Evolutionary conservation across 2,888 invertebrate genomes (phyloP).

Genomic region (Xylocampa areola): DNA sequence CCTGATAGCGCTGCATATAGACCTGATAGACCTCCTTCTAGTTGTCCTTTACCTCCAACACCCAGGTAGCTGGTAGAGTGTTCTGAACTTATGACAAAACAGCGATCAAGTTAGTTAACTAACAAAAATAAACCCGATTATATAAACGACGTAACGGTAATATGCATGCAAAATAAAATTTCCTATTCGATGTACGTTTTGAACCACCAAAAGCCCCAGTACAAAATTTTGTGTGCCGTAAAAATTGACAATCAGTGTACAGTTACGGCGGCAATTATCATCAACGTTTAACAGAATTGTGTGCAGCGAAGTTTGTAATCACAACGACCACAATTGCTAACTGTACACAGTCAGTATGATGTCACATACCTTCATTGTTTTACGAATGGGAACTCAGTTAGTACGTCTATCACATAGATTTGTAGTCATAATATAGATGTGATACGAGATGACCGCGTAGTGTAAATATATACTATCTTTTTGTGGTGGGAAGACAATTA

Average conservation of each 20-base stretch:
- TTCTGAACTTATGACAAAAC: no score
- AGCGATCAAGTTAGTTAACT: no score
- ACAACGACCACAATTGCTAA: conserved; percentile 25
- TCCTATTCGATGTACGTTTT: conserved; percentile 25
- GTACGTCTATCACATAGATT: conserved; percentile 13
- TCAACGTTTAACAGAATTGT: conserved; percentile 22
- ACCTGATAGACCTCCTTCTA: no score
- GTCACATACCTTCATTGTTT: conserved; percentile 32
- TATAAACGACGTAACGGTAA: no score
- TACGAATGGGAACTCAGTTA: conserved; percentile 10
- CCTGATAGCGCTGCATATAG: no score
- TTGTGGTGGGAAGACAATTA: neutral
- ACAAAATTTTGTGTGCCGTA: conserved; percentile 26
- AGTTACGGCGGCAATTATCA: conserved; percentile 32
- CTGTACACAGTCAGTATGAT: conserved; percentile 25
- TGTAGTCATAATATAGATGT: conserved; percentile 33
- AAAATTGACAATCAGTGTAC: conserved; percentile 42
- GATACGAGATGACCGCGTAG: conserved; percentile 7
- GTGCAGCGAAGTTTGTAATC: conserved; percentile 19
- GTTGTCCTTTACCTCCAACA: no score
- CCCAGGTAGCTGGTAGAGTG: no score
- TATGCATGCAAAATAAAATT: conserved; percentile 6
- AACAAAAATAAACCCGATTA: no score
- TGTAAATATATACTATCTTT: conserved; percentile 1
- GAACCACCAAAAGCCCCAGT: conserved; percentile 8